phyloP scores from a whole-genome alignment of 2,888 invertebrate genomes.

The Drosophila cognata region DNA sequence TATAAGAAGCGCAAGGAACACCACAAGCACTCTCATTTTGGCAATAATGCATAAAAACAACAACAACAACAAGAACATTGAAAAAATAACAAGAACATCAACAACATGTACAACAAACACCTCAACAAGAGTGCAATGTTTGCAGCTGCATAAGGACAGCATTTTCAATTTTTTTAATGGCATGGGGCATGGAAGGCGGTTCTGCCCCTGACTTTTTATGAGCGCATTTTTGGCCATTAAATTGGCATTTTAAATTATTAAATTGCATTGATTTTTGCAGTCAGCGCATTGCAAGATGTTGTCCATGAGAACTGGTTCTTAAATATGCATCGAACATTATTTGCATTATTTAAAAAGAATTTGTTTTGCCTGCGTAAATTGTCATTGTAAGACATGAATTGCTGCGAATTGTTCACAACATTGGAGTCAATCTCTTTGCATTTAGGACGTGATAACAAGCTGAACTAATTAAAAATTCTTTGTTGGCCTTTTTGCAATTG shows the following conservation, averaged over 20 bases:
- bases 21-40: slow-evolving; percentile 36
- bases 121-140: slow-evolving; percentile 42
- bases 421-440: slow-evolving; percentile 2
- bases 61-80: slow-evolving; percentile 11
- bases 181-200: slow-evolving; percentile 21
- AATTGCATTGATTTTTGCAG: slow-evolving; percentile 25
- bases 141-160: slow-evolving; percentile 43
- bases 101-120: slow-evolving; percentile 10
- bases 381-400: slow-evolving; percentile 24
- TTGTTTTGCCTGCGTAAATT: slow-evolving; percentile 29
- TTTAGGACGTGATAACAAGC: slow-evolving; percentile 10
- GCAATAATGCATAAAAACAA: slow-evolving; percentile 34
- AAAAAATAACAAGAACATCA: slow-evolving; percentile 14
- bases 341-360: slow-evolving; percentile 46
- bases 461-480: slow-evolving; percentile 56
- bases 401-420: not conserved
- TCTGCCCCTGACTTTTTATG: slow-evolving; percentile 30
- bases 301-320: not conserved
- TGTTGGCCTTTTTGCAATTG: slow-evolving; percentile 20
- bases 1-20: slow-evolving; percentile 4
- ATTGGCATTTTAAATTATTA: slow-evolving; percentile 34
- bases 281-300: not conserved
- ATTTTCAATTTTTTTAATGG: slow-evolving; percentile 76
- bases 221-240: slow-evolving; percentile 41
- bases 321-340: slow-evolving; percentile 28